Base-by-base conservation (phyloP, 2,888 invertebrate species). In the Heliconius cydno region DNA sequence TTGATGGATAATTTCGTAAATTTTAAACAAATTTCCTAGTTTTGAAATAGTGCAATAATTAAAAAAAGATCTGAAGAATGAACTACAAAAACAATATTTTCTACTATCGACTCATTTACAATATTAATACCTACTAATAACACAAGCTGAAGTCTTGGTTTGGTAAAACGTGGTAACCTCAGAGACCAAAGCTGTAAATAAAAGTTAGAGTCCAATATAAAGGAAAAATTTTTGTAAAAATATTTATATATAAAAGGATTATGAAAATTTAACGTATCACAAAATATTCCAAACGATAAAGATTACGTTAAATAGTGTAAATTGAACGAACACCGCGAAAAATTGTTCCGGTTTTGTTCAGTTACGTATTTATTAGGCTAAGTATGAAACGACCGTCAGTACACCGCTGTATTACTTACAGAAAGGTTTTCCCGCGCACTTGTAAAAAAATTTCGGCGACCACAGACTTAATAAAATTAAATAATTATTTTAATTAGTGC, bases 341-440 rank as follows among this genome's bases (percentile, higher is more conserved):
- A 84, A 82, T 77, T 68, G 84, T 84, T 86, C 86, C 86, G 85
- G 85, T 84, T 82, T 85, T 79, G 83, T 83, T 83, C 82, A 75
- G 80, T 83, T 81, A 80, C 81, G 85, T 88, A 88, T 88, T 90
- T 91, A 92, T 89, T 90, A 86, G 84, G 87, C 84, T 85, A 86
- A 87, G 83, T 85, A 88, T 86, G 85, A 86, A 86, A 84, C 83
- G 83, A 84, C 83, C 84, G 88, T 84, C 89, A 90, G 88, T 89
- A 83, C 80, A 85, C 85, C 77, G 83, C 86, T 85, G 85, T 84
- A 81, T 85, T 83, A 86, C 86, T 83, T 80, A 84, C 85, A 83
- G 87, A 85, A 86, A 86, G 87, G 88, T 86, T 86, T 89, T 87
- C 87, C 88, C 87, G 87, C 88, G 87, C 86, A 85, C 34, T 85